Conservation (phyloP, 2,888 invertebrate species). For the Ferdinandea cuprea region DNA sequence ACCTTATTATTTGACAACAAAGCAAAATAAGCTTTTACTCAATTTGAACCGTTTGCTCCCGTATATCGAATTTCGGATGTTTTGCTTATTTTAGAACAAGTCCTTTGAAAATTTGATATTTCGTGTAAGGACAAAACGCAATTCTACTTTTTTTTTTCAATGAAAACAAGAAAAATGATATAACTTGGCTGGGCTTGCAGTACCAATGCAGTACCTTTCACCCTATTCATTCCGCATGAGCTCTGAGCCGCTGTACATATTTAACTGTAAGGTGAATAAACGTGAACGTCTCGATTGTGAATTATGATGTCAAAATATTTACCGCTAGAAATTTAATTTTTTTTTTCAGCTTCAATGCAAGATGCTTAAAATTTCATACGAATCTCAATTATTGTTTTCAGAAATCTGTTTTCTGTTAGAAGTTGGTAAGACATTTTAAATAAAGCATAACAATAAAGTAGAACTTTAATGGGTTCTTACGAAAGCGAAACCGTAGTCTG, state of each 20-base stretch:
- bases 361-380: neutral
- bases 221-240: neutral
- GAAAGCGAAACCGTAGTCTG: conserved; percentile 39
- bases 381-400: neutral
- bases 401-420: neutral
- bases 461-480: conserved; percentile 9
- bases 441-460: neutral
- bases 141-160: no score
- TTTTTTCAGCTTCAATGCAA: neutral
- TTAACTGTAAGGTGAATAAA: no score
- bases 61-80: no score
- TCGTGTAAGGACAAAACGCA: no score
- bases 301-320: conserved; percentile 30
- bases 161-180: no score
- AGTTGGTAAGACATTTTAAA: neutral
- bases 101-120: no score
- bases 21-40: no score
- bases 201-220: no score
- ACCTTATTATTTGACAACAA: no score
- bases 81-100: no score
- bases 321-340: conserved; percentile 27
- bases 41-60: no score
- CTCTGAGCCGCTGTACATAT: conserved; percentile 3
- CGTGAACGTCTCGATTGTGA: neutral
- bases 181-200: no score